A percentile compares a stretch with the other conserved stretches of the same genome.
Evolutionary conservation across 2,888 invertebrate species (phyloP).

Genomic region (Resseliella maxima): DNA sequence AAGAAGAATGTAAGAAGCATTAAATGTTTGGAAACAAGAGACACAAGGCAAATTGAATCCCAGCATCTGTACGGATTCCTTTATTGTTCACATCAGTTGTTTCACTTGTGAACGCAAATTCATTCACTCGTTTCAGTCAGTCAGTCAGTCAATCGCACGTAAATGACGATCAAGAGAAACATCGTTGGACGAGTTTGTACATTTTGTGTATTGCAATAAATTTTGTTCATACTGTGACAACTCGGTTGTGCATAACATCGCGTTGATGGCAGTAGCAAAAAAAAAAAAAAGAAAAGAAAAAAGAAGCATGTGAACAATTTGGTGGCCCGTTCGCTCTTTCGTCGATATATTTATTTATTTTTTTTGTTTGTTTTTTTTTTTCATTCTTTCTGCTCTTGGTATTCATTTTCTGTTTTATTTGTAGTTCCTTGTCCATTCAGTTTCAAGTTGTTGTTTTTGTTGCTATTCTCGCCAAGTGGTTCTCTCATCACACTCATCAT

Average conservation of each 20-base stretch:
- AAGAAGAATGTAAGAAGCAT: background rate
- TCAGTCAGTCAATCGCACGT: background rate
- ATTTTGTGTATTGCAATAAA: constrained; percentile 42
- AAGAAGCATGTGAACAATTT: constrained; percentile 7
- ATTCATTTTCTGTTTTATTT: background rate
- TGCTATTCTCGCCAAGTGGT: background rate
- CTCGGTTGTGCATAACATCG: background rate
- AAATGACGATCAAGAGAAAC: background rate
- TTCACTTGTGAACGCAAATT: background rate
- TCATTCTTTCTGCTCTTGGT: background rate
- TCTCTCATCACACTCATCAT: constrained; percentile 29
- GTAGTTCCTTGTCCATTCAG: background rate
- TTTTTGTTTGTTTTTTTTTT: too few relatives aligned
- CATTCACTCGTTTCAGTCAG: background rate
- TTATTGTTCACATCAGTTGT: constrained; percentile 22
- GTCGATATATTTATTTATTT: too few relatives aligned
- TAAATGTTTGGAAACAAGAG: constrained; percentile 10
- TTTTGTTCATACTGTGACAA: background rate
- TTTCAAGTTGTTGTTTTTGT: background rate
- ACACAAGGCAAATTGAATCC: background rate
- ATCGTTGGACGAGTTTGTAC: background rate
- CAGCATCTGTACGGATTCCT: constrained; percentile 44
- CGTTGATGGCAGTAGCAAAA: background rate
- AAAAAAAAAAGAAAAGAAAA: background rate
- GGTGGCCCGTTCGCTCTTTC: background rate